These are phyloP conservation scores for Thunnus thynnus DNA, from an alignment of 2,113 vertebrate genomes.

Conservation along the genomic window DNA sequence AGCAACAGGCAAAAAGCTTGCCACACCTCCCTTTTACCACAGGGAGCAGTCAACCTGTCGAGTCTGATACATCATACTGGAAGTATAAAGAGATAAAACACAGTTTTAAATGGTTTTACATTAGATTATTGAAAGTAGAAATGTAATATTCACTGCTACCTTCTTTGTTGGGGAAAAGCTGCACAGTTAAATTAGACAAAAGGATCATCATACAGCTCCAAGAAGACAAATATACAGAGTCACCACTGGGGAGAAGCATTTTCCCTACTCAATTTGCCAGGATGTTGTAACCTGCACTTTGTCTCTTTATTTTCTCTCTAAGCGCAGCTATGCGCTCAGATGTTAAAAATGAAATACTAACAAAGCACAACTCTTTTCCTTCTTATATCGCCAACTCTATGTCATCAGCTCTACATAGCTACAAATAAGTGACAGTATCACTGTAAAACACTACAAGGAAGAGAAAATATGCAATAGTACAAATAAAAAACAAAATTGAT, in stretches of 20 bases:
- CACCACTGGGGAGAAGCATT: constrained; percentile 28
- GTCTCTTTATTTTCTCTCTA: constrained; percentile 12
- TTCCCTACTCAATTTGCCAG: constrained; percentile 25
- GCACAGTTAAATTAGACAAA: constrained; percentile 21
- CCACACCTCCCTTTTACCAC: constrained; percentile 48
- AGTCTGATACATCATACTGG: constrained; percentile 6
- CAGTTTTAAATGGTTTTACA: constrained; percentile 21
- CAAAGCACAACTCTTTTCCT: constrained; percentile 13
- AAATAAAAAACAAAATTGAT: background rate
- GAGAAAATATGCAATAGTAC: background rate
- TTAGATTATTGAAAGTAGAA: constrained; percentile 14
- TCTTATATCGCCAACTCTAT: background rate
- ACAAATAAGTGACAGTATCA: constrained; percentile 9
- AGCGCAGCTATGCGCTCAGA: constrained; percentile 7
- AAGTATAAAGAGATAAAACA: constrained; percentile 4
- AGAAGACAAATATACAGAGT: constrained; percentile 10
- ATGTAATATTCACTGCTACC: background rate
- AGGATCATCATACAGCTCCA: constrained; percentile 18
- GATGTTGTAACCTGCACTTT: constrained; percentile 22
- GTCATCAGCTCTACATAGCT: background rate
- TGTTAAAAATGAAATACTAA: constrained; percentile 24
- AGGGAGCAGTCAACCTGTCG: constrained; percentile 48
- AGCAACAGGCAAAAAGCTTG: constrained; percentile 51
- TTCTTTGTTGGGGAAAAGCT: background rate
- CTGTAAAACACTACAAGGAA: background rate